phyloP scores from a whole-genome alignment of 1,140 invertebrate species.

The Asobara japonica region DNA sequence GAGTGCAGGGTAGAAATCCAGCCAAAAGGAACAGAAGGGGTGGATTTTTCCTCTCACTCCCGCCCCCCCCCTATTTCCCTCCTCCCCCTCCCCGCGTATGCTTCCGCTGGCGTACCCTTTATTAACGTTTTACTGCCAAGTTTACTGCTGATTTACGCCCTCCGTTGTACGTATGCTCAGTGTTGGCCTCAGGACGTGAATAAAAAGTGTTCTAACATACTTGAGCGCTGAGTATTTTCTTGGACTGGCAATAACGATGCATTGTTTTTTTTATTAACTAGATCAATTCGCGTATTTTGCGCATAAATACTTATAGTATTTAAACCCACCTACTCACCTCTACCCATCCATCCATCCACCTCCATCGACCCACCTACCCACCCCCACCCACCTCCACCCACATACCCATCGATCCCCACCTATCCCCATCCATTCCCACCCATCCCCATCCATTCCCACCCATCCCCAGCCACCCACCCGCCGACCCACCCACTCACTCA shows the following conservation, averaged over 20 bases:
- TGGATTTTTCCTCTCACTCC: conserved; percentile 43
- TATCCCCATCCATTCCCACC: too few relatives aligned
- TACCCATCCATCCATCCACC: too few relatives aligned
- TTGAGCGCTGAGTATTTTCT: conserved; percentile 10
- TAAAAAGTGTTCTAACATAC: conserved; percentile 15
- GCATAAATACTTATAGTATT: too few relatives aligned
- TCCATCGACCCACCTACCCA: too few relatives aligned
- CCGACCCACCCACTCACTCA: too few relatives aligned
- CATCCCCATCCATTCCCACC: too few relatives aligned
- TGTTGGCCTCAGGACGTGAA: conserved; percentile 5
- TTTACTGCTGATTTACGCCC: conserved; percentile 43
- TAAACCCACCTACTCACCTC: too few relatives aligned
- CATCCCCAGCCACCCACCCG: too few relatives aligned
- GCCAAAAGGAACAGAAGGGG: conserved; percentile 22
- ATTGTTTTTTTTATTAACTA: conserved; percentile 6
- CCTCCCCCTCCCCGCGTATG: conserved; percentile 40
- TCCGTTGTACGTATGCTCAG: conserved; percentile 16
- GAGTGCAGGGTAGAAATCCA: not conserved
- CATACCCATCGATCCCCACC: too few relatives aligned
- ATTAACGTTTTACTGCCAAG: conserved; percentile 45
- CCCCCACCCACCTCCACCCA: too few relatives aligned
- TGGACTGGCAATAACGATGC: not conserved
- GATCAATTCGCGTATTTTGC: too few relatives aligned
- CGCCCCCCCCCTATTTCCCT: conserved; percentile 30
- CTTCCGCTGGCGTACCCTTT: conserved; percentile 33